Conservation (phyloP, 2,113 vertebrate species). For the Tylochromis polylepis region DNA sequence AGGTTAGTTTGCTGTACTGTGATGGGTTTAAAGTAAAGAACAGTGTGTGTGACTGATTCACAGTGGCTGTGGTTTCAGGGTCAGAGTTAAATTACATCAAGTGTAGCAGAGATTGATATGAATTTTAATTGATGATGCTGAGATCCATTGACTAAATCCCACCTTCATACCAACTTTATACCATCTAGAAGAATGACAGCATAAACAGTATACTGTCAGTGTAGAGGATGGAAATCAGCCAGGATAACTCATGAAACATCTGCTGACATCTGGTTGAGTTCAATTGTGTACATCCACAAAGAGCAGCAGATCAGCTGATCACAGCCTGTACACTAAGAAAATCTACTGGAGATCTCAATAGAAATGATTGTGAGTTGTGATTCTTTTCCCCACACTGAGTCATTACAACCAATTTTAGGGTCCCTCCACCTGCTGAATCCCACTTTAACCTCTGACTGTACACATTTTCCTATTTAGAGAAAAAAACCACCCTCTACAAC, state of each 20-base stretch:
- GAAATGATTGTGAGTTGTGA: background rate
- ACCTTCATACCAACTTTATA: no score
- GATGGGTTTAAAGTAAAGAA: background rate
- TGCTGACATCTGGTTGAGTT: background rate
- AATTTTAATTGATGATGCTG: background rate
- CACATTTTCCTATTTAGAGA: background rate
- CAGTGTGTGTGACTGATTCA: background rate
- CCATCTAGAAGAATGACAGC: no score
- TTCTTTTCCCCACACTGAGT: fast-evolving
- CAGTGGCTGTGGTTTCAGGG: background rate
- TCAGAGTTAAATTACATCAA: background rate
- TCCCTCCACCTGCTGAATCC: background rate
- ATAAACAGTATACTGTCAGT: no score
- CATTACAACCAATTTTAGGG: background rate
- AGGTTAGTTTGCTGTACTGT: background rate
- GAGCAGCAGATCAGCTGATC: background rate
- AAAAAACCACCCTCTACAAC: background rate
- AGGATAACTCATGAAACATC: background rate
- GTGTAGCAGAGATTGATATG: background rate
- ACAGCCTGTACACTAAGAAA: background rate
- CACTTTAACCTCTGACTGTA: background rate
- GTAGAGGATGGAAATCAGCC: no score
- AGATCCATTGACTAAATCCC: background rate
- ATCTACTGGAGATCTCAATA: background rate
- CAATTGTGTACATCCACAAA: background rate